These are phyloP conservation scores for Notechis scutatus DNA, from an alignment of 2,113 vertebrate genomes.

Conservation along the genomic window DNA sequence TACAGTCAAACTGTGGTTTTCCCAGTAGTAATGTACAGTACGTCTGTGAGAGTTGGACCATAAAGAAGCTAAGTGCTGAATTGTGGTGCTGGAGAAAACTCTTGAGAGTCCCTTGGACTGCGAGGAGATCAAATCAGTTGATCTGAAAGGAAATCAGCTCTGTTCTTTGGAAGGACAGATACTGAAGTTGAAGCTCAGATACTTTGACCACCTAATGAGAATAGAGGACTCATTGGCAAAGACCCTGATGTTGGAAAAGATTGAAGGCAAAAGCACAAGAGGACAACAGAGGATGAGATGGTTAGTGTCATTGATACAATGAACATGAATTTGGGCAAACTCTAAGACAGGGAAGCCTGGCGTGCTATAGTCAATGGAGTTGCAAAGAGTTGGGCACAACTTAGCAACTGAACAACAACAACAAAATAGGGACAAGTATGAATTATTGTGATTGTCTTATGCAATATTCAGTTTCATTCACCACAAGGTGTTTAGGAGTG, in stretches of 20 bases:
- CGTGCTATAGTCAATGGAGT: neutral
- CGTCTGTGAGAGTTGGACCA: neutral
- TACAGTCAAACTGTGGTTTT: neutral
- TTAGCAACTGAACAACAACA: neutral
- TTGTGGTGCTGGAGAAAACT: neutral
- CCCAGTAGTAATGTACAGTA: neutral
- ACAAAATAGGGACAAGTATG: neutral
- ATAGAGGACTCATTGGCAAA: neutral
- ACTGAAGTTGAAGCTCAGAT: neutral
- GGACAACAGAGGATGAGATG: neutral
- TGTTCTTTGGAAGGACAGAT: neutral
- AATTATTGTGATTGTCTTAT: neutral
- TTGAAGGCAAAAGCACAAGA: neutral
- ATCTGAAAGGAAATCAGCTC: neutral
- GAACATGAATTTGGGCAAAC: neutral
- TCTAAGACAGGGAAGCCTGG: neutral
- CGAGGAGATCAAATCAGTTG: neutral
- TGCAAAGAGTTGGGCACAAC: neutral
- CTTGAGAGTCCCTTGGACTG: neutral
- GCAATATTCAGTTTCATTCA: neutral
- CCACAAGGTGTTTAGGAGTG: neutral
- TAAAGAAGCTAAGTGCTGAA: neutral
- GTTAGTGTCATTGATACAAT: neutral
- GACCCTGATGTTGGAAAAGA: neutral
- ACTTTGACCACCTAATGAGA: neutral